Evolutionary conservation across 1,140 invertebrate species (phyloP).

Genomic region (Lordiphosa collinella): DNA sequence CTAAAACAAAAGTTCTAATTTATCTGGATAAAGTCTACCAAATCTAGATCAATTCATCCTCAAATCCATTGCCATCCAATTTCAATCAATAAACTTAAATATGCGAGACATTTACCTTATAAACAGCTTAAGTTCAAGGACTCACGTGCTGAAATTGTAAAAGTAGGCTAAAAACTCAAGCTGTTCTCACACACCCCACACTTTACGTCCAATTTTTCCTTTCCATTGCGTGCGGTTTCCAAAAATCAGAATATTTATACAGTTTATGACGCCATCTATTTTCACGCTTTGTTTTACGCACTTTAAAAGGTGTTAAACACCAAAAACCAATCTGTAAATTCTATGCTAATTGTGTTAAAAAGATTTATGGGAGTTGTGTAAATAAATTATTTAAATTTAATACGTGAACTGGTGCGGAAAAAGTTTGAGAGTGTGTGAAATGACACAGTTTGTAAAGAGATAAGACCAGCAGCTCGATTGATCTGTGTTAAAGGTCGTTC

Average conservation of each 20-base stretch:
- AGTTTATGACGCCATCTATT: conserved; percentile 40
- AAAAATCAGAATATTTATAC: background rate
- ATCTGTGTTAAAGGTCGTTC: conserved; percentile 3
- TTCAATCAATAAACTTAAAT: too few species aligned
- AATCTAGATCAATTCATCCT: too few species aligned
- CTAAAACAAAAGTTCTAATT: too few species aligned
- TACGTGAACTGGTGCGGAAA: conserved; percentile 19
- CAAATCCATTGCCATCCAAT: too few species aligned
- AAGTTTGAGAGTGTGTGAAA: background rate
- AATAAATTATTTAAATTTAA: conserved; percentile 38
- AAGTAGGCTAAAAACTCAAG: too few species aligned
- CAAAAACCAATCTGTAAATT: conserved; percentile 27
- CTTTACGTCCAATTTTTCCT: too few species aligned
- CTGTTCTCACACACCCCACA: too few species aligned
- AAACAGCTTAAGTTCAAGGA: too few species aligned
- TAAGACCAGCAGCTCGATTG: background rate
- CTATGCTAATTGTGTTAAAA: conserved; percentile 51
- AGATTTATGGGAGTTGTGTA: conserved; percentile 28
- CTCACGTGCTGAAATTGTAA: too few species aligned
- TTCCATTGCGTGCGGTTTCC: too few species aligned
- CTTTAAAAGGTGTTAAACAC: conserved; percentile 54
- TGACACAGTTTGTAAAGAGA: background rate
- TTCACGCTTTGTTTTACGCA: conserved; percentile 60
- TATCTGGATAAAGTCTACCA: too few species aligned
- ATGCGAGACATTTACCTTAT: too few species aligned